Evolutionary conservation across 37 sponge, comb jelly and placozoan species (phyloP).

Genomic region (Beroe ovata): DNA sequence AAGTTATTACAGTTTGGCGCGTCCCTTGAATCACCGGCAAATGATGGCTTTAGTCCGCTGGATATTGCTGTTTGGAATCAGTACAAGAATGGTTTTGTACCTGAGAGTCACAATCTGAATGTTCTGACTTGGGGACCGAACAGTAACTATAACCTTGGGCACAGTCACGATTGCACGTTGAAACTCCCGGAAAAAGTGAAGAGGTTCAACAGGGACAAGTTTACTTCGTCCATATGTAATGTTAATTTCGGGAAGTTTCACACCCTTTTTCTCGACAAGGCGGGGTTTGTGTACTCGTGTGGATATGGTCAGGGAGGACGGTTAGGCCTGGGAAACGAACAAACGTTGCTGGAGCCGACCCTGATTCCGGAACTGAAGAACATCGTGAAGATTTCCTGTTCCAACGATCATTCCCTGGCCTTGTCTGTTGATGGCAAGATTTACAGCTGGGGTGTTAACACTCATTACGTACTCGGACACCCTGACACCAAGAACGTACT

Average conservation of each 20-base stretch:
- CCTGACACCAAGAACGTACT: not conserved
- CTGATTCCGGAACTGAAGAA: constrained; percentile 18
- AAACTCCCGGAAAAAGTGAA: constrained; percentile 36
- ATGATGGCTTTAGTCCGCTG: constrained; percentile 43
- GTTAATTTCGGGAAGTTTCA: constrained; percentile 93
- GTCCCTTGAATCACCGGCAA: not conserved
- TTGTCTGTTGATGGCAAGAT: constrained; percentile 32
- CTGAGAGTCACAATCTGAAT: constrained; percentile 21
- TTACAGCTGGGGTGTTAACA: constrained; percentile 61
- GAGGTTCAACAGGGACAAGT: not conserved
- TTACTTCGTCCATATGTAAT: constrained; percentile 66
- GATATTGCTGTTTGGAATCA: constrained; percentile 34
- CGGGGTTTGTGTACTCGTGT: constrained; percentile 84
- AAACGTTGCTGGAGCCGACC: constrained; percentile 62
- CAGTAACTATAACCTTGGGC: constrained; percentile 43
- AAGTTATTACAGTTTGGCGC: constrained; percentile 21
- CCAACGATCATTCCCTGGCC: constrained; percentile 59
- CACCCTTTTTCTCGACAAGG: constrained; percentile 75
- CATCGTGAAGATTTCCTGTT: constrained; percentile 31
- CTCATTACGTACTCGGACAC: constrained; percentile 9
- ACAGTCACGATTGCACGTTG: constrained; percentile 9
- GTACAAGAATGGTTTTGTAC: constrained; percentile 8
- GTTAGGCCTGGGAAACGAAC: constrained; percentile 88
- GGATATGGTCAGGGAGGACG: constrained; percentile 92
- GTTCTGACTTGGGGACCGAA: constrained; percentile 51